Percentiles rank a stretch among this genome's conserved stretches.
phyloP scores from a whole-genome alignment of 2,113 vertebrate genomes.

The Megaceryle torquata region DNA sequence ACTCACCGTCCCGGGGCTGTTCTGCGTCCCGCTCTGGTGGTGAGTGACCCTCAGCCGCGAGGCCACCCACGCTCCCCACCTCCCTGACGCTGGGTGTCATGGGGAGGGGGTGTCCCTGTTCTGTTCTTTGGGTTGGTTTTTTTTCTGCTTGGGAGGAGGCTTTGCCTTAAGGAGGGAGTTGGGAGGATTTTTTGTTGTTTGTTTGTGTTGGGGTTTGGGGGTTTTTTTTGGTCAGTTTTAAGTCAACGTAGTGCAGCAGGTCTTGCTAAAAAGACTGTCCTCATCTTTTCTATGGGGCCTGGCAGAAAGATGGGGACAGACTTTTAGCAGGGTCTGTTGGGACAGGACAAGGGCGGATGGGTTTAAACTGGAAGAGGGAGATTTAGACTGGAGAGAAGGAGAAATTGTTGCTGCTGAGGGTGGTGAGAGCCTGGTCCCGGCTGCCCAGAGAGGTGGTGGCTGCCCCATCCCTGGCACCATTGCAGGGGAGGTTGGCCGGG shows the following conservation, averaged over 20 bases:
- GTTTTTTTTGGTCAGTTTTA: neutral
- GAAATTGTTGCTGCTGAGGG: too few species aligned
- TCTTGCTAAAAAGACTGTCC: neutral
- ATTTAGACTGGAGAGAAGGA: too few species aligned
- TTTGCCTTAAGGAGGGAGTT: neutral
- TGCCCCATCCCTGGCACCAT: too few species aligned
- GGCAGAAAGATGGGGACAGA: too few species aligned
- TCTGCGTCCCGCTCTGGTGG: slow-evolving; percentile 87
- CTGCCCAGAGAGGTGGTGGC: too few species aligned
- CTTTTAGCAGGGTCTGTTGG: neutral
- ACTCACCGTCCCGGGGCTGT: slow-evolving; percentile 74
- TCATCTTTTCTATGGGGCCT: neutral
- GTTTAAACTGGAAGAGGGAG: neutral
- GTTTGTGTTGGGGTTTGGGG: too few species aligned
- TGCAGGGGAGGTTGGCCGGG: too few species aligned
- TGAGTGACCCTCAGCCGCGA: slow-evolving; percentile 65
- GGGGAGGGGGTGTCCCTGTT: neutral
- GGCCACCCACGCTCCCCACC: neutral
- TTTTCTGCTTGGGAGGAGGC: neutral
- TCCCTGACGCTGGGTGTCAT: neutral
- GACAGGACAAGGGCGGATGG: neutral
- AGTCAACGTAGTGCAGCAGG: neutral
- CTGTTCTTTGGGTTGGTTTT: neutral
- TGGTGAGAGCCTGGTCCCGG: too few species aligned
- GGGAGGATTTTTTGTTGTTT: neutral